phyloP scores from a whole-genome alignment of 1,140 invertebrate species.

The Drosophila erecta region DNA sequence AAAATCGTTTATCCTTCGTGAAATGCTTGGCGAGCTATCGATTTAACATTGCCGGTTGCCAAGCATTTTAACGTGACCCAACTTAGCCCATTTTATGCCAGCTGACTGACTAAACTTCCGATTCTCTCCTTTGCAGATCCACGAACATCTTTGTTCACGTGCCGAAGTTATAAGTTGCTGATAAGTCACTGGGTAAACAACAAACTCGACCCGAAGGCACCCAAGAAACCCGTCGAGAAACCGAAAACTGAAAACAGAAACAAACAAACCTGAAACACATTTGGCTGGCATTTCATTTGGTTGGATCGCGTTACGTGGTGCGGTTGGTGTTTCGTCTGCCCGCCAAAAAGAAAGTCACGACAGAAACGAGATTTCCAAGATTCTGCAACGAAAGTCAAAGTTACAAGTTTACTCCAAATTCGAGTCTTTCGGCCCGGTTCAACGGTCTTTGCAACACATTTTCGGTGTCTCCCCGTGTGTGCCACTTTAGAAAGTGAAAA shows the following conservation, averaged over 20 bases:
- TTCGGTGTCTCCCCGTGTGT: conserved; percentile 42
- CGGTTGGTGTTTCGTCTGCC: conserved; percentile 44
- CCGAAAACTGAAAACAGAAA: conserved; percentile 36
- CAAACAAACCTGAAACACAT: conserved; percentile 34
- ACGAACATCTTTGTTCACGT: conserved; percentile 38
- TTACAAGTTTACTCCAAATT: conserved; percentile 74
- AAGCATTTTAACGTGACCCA: background rate
- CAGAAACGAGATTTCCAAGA: conserved; percentile 82
- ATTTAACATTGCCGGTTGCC: conserved; percentile 42
- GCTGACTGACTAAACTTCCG: conserved; percentile 1
- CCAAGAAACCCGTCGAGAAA: conserved; percentile 33
- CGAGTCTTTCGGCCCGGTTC: conserved; percentile 61
- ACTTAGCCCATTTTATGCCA: background rate
- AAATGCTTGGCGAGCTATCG: conserved; percentile 28
- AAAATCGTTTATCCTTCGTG: background rate
- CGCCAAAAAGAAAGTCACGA: conserved; percentile 81
- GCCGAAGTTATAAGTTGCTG: conserved; percentile 53
- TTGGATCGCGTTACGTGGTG: conserved; percentile 63
- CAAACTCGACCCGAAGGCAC: conserved; percentile 26
- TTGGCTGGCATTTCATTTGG: conserved; percentile 68
- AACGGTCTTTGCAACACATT: conserved; percentile 55
- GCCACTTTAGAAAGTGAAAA: conserved; percentile 83
- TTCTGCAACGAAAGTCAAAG: conserved; percentile 83
- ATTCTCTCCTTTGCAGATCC: conserved; percentile 29
- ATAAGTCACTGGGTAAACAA: conserved; percentile 43